Evolutionary conservation across 2,797 vertebrate species (phyloP).

Genomic region (Pangasius larnaudii): DNA sequence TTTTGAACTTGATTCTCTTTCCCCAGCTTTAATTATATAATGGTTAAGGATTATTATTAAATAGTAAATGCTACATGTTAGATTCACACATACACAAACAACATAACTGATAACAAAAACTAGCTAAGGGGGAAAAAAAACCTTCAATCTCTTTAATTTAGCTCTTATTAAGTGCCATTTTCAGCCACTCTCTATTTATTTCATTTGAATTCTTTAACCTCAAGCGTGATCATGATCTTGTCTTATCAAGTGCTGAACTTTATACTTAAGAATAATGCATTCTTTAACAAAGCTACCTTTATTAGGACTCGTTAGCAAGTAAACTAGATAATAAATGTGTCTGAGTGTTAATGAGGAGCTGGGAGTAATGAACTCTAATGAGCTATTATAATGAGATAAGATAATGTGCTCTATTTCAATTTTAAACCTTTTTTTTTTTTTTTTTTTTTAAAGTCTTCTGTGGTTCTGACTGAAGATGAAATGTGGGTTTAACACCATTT

Average conservation of each 20-base stretch:
- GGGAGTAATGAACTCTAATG: slow-evolving; percentile 15
- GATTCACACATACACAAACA: not conserved
- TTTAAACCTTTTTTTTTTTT: not conserved
- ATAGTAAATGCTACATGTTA: not conserved
- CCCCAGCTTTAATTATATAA: not conserved
- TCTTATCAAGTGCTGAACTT: not conserved
- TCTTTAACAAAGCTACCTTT: not conserved
- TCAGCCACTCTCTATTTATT: not conserved
- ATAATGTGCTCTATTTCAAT: not conserved
- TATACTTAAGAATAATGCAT: not conserved
- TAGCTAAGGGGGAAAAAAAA: not conserved
- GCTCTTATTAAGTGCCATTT: not conserved
- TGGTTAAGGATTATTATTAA: not conserved
- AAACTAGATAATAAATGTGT: not conserved
- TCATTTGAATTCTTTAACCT: not conserved
- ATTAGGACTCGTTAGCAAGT: not conserved
- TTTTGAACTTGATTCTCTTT: not conserved
- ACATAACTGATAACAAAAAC: not conserved
- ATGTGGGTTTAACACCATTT: not conserved
- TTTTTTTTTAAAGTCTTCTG: not conserved
- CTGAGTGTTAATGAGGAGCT: slow-evolving; percentile 23
- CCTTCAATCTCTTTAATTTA: not conserved
- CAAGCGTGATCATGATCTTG: not conserved
- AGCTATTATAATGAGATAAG: slow-evolving; percentile 13
- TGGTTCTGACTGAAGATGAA: not conserved